Evolutionary conservation across 2,113 vertebrate species (phyloP), one percentile per base, ranked within the genome.

Genomic region (Microtus oregoni): DNA sequence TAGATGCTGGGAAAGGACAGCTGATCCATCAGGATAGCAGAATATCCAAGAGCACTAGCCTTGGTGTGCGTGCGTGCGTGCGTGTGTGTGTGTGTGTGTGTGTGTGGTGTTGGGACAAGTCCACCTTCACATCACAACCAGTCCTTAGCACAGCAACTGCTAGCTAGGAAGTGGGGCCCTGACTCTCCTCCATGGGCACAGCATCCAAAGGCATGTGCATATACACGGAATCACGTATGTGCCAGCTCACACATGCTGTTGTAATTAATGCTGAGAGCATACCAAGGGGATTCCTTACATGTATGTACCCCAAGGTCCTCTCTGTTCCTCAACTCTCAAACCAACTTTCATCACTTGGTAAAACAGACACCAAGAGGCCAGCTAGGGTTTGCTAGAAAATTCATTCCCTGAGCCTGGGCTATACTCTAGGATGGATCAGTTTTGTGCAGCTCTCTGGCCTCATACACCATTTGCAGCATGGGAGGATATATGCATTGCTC

Each of bases 271-370:
- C 63, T 12, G 13, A 19, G 20, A 58, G 35, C 67, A 76, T 11
- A 90, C 3, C 79, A 30, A 38, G 32, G 1, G 47, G 32, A 3
- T 2, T 22, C 24, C 55, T 14, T 15, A 67, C 7, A 3, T 2
- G 1, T 0, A 28, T 6, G 8, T 0, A 1, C 12, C 41, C 47
- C 5, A 11, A 17, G 2, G 38, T 1, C 4, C 8, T 19, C n/a
- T 30, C 47, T 17, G 12, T 19, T 12, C 47, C 28, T n/a, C 47
- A 82, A 38, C 35, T 61, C 52, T 61, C 79, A 82, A 22, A 61
- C 1, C 28, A 0, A 9, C 26, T 65, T 22, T n/a, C n/a, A 19
- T 4, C 38, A 28, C 20, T 20, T 2, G 1, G 32, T 7, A 3
- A 17, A 22, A 28, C 38, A 26, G 50, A 89, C 28, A 35, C 63